These are phyloP conservation scores for Aphelenchoides avenae DNA, from an alignment of 1,140 invertebrate species.

Conservation along the genomic window DNA sequence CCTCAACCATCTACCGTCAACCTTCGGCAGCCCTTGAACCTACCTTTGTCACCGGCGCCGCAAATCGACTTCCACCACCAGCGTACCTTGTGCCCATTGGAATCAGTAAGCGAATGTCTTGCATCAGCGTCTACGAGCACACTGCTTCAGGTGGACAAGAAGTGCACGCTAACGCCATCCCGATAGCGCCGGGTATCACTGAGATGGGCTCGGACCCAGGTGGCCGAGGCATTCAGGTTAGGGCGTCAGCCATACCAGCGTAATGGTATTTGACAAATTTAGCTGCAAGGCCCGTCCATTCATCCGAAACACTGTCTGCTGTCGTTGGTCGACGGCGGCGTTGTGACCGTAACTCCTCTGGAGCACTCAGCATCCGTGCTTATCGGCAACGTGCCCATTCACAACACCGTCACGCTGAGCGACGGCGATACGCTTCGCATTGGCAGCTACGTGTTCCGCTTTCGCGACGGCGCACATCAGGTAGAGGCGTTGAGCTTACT, in stretches of 20 bases:
- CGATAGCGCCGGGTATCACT: conserved; percentile 23
- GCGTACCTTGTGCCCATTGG: no score
- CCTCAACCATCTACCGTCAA: no score
- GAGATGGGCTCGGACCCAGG: conserved; percentile 32
- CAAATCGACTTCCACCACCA: no score
- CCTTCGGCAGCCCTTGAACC: no score
- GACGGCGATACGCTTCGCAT: conserved; percentile 6
- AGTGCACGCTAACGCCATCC: no score
- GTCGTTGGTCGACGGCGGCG: conserved; percentile 53
- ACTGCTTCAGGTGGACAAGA: no score
- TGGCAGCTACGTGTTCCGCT: conserved; percentile 6
- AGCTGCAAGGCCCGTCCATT: conserved; percentile 47
- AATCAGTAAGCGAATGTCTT: no score
- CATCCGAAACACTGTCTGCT: conserved; percentile 61
- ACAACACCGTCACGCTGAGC: conserved; percentile 1
- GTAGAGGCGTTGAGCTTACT: background rate
- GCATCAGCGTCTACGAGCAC: no score
- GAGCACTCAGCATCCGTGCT: conserved; percentile 26
- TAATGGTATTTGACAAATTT: no score
- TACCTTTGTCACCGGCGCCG: no score
- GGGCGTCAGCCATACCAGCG: background rate
- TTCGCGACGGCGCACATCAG: background rate
- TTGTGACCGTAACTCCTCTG: conserved; percentile 59
- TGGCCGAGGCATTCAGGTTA: conserved; percentile 7
- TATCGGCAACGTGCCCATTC: background rate